Conservation (phyloP, 2,888 invertebrate species). For the Lacanobia oleracea region DNA sequence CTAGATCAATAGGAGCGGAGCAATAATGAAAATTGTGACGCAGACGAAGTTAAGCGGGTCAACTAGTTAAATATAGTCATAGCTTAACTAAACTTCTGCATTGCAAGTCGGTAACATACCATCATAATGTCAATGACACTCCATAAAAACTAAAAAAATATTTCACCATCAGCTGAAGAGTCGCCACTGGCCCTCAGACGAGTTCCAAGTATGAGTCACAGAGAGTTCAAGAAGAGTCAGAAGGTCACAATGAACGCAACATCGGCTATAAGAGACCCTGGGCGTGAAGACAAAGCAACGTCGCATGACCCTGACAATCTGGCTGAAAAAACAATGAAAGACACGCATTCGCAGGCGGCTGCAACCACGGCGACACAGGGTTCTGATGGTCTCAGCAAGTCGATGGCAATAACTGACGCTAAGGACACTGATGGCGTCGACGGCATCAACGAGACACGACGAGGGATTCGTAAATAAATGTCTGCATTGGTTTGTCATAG, state of each 20-base stretch:
- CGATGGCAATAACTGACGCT: no score
- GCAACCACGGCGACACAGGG: neutral
- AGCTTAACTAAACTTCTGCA: neutral
- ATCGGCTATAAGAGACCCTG: no score
- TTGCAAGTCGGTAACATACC: neutral
- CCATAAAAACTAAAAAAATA: neutral
- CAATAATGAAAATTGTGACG: no score
- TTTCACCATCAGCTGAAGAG: neutral
- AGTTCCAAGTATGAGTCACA: neutral
- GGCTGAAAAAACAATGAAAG: neutral
- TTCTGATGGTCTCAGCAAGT: no score
- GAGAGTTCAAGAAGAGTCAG: neutral
- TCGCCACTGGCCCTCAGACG: neutral
- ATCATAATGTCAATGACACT: no score
- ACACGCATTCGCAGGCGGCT: neutral
- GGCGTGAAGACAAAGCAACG: neutral
- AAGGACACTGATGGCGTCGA: no score
- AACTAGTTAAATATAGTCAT: no score
- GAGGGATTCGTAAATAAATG: no score
- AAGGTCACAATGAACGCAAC: neutral
- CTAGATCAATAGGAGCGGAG: no score
- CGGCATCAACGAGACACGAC: no score
- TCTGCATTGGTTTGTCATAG: no score
- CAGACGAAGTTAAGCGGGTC: no score
- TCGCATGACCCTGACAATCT: neutral